Percentiles rank a stretch among this genome's conserved stretches.
These are phyloP conservation scores for Fringilla coelebs DNA, from an alignment of 2,797 vertebrate species.

Conservation along the genomic window DNA sequence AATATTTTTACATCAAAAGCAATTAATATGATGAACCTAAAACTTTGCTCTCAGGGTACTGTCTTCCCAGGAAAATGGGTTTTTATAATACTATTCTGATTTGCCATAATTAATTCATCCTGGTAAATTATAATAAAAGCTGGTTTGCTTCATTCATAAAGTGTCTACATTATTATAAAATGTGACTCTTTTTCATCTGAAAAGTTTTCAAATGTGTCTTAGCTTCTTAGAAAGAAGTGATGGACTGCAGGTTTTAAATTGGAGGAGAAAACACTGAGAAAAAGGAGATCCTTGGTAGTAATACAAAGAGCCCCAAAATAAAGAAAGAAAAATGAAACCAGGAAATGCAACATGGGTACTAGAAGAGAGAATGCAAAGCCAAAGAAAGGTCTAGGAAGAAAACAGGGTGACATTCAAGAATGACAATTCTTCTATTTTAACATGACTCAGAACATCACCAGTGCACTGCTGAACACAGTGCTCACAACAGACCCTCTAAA, in stretches of 20 bases:
- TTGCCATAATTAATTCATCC: neutral
- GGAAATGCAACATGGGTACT: neutral
- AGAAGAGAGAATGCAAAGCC: neutral
- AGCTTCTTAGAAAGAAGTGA: neutral
- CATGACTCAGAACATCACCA: neutral
- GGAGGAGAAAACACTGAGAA: neutral
- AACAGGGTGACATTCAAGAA: neutral
- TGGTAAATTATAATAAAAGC: neutral
- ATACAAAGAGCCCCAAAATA: neutral
- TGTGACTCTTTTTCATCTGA: neutral
- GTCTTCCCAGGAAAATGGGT: neutral
- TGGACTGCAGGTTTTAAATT: neutral
- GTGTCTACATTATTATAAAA: neutral
- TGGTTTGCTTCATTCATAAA: neutral
- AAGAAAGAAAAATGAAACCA: neutral
- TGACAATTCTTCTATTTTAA: neutral
- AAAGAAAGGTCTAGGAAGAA: neutral
- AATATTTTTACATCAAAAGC: neutral
- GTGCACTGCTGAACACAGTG: neutral
- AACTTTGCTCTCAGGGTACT: neutral
- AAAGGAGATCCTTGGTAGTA: neutral
- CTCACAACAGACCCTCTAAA: neutral
- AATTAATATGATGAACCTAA: neutral
- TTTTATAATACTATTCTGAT: neutral
- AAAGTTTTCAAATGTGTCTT: neutral